A percentile compares a stretch with the other conserved stretches of the same genome.
Conservation (phyloP, 2,113 vertebrate genomes). For the Misgurnus anguillicaudatus region DNA sequence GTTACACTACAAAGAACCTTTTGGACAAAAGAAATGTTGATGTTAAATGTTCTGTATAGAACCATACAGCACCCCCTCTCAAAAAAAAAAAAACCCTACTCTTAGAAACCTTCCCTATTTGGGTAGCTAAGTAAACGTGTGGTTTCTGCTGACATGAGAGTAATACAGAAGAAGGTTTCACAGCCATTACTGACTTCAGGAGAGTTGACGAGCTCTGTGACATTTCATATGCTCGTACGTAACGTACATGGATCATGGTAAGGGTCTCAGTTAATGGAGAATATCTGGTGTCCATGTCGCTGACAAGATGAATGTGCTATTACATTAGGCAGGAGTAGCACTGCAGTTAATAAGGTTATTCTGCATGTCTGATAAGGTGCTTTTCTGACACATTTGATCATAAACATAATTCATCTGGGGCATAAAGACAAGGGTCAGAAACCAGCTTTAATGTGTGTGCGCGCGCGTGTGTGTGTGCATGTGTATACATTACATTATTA, state of each 20-base stretch:
- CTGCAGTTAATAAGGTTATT: conserved; percentile 58
- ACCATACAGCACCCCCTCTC: no score
- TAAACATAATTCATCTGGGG: conserved; percentile 56
- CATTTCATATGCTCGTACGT: conserved; percentile 52
- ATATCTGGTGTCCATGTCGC: conserved; percentile 47
- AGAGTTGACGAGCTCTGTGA: conserved; percentile 55
- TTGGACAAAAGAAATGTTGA: no score
- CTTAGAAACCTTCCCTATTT: background rate
- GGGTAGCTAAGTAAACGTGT: background rate
- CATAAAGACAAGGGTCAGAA: conserved; percentile 43
- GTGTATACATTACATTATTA: background rate
- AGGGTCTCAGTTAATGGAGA: conserved; percentile 56
- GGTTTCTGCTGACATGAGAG: conserved; percentile 53
- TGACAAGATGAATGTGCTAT: conserved; percentile 54
- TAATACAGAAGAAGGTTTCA: conserved; percentile 40
- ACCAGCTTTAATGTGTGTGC: conserved; percentile 22
- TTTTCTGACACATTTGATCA: conserved; percentile 52
- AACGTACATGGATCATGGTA: conserved; percentile 57
- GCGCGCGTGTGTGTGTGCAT: background rate
- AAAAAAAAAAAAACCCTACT: background rate
- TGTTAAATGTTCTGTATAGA: no score
- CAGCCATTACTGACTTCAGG: conserved; percentile 52
- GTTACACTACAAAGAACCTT: no score
- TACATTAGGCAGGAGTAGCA: conserved; percentile 53
- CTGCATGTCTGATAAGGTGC: conserved; percentile 47